Base-by-base conservation (phyloP, 2,113 vertebrate genomes). In the Kobus ellipsiprymnus region DNA sequence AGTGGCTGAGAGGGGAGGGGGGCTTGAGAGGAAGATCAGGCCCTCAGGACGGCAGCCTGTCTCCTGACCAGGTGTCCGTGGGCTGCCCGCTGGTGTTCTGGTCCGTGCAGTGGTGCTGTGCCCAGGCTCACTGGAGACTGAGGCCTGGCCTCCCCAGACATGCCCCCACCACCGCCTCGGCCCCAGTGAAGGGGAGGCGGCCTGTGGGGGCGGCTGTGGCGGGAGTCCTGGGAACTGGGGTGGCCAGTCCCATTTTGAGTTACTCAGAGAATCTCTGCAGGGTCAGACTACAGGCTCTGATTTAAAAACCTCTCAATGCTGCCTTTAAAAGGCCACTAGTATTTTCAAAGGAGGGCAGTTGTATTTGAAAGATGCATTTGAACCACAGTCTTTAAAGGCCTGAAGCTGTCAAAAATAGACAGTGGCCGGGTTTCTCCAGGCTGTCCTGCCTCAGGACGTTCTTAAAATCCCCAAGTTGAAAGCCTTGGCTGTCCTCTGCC, bases 251-350 rank as follows among this genome's bases (percentile, higher is more conserved):
- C 87, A 85, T 97, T 97, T 96, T 98, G 97, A 98, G 95, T 97
- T 80, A 95, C 55, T 90, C 71, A 92, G 90, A 98, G 94, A 62
- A 98, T 98, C 97, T 98, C 98, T 96, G 95, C 96, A 97, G 97
- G 67, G 81, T 10, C 2, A 71, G 96, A 97, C 62, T 12, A 9
- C 77, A 98, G 95, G 97, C 96, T 78, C 89, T 93, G 88, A 94
- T 96, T 98, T 98, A 96, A 98, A 98, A 40, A 96, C 90, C 95
- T 98, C 97, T 98, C 98, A 98, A 97, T 95, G 87, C 0, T 95
- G 85, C 52, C 57, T 83, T 57, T 92, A 40, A 97, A 33, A 33
- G 82, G 74, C 40, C 62, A 40, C 87, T 6, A 10, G 74, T 90
- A 33, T 46, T 98, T 98, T 90, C 91, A 98, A 95, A 98, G 77